phyloP scores from a whole-genome alignment of 2,888 invertebrate genomes.

The Taenaris catops region DNA sequence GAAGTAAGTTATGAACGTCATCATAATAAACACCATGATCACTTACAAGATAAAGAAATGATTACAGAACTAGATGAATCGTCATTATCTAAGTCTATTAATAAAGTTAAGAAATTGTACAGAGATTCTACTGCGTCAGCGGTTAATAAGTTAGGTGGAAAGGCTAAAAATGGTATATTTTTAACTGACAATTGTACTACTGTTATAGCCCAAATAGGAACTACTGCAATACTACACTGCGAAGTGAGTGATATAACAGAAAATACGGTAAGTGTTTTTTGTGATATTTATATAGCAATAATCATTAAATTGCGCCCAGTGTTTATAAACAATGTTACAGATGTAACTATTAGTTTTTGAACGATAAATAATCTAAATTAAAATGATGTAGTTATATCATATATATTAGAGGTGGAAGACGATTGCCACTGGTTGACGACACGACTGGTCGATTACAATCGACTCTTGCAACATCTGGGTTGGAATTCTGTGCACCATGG shows the following conservation, averaged over 20 bases:
- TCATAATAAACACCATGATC: conserved; percentile 44
- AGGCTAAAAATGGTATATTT: conserved; percentile 70
- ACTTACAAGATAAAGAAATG: conserved; percentile 50
- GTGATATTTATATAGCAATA: too few relatives aligned
- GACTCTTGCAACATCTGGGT: too few relatives aligned
- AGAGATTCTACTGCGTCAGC: conserved; percentile 63
- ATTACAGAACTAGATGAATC: conserved; percentile 49
- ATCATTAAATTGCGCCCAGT: too few relatives aligned
- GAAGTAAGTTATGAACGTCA: conserved; percentile 44
- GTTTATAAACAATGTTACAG: too few relatives aligned
- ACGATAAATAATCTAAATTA: too few relatives aligned
- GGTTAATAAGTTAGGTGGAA: conserved; percentile 65
- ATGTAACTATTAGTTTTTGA: too few relatives aligned
- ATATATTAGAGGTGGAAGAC: too few relatives aligned
- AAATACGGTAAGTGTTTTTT: conserved; percentile 81
- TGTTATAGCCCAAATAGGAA: conserved; percentile 82
- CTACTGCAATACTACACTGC: conserved; percentile 81
- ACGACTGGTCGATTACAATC: too few relatives aligned
- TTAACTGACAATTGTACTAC: conserved; percentile 82
- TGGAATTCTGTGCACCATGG: too few relatives aligned
- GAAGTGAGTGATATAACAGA: conserved; percentile 82
- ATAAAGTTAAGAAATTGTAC: conserved; percentile 74
- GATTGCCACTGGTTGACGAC: too few relatives aligned
- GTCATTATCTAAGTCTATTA: conserved; percentile 49
- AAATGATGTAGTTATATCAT: too few relatives aligned